Conservation (phyloP, 2,888 invertebrate genomes). For the Eupeodes latifasciatus region DNA sequence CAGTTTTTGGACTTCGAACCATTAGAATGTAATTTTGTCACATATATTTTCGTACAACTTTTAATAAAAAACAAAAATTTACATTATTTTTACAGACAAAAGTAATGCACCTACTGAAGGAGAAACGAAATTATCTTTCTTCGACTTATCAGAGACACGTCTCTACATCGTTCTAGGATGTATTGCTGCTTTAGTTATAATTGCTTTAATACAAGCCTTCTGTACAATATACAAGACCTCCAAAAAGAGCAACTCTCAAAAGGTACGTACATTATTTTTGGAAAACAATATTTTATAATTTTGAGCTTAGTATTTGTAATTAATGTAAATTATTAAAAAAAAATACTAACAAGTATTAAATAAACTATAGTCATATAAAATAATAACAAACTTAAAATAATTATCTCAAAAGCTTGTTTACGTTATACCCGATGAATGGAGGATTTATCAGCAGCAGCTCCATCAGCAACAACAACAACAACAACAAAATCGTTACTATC, state of each 20-base stretch:
- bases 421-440: slow-evolving; percentile 84
- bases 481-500: slow-evolving; percentile 82
- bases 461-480: slow-evolving; percentile 82
- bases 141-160: slow-evolving; percentile 89
- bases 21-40: slow-evolving; percentile 86
- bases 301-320: background rate
- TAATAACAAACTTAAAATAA: slow-evolving; percentile 57
- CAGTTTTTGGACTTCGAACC: slow-evolving; percentile 90
- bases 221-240: slow-evolving; percentile 92
- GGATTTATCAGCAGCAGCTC: slow-evolving; percentile 83
- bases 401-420: slow-evolving; percentile 84
- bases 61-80: background rate
- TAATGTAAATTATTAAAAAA: background rate
- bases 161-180: slow-evolving; percentile 93
- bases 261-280: slow-evolving; percentile 85
- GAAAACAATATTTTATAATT: background rate
- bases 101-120: slow-evolving; percentile 80
- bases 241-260: slow-evolving; percentile 86
- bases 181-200: slow-evolving; percentile 90
- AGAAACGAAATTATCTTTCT: slow-evolving; percentile 85
- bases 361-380: no score
- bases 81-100: slow-evolving; percentile 45
- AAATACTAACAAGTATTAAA: no score
- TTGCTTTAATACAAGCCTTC: slow-evolving; percentile 92
- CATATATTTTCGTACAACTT: background rate